Conservation (phyloP, 2,113 vertebrate species). For the Microcebus griseorufus region DNA sequence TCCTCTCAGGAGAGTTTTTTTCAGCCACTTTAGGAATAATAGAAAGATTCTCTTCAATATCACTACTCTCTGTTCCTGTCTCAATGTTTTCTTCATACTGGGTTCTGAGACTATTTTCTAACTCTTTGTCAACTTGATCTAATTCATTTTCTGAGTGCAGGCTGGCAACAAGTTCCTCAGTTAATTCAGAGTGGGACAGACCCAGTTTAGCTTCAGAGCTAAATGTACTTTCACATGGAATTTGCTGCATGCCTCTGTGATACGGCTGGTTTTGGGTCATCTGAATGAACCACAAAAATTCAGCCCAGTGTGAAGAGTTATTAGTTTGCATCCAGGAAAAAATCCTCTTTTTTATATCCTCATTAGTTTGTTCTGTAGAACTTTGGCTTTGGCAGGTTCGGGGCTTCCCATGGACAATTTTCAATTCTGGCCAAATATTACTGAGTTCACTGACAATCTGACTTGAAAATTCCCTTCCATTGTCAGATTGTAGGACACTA, state of each 20-base stretch:
- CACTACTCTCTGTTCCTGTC: conserved; percentile 22
- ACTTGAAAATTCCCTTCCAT: conserved; percentile 60
- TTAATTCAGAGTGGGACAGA: not conserved
- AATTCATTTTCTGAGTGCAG: conserved; percentile 6
- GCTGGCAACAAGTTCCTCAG: not conserved
- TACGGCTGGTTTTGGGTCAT: conserved; percentile 34
- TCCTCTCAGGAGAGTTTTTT: not conserved
- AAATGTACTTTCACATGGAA: not conserved
- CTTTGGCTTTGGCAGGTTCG: not conserved
- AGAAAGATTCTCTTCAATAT: conserved; percentile 28
- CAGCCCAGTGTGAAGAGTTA: conserved; percentile 22
- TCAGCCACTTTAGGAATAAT: not conserved
- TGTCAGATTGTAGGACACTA: conserved; percentile 42
- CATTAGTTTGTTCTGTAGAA: not conserved
- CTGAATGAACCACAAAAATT: conserved; percentile 56
- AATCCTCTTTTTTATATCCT: conserved; percentile 26
- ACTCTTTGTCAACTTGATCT: not conserved
- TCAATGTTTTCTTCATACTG: not conserved
- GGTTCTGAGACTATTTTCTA: not conserved
- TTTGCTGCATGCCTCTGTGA: conserved; percentile 13
- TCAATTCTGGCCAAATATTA: conserved; percentile 52
- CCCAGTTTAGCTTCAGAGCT: not conserved
- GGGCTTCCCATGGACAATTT: conserved; percentile 57
- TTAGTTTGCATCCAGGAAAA: conserved; percentile 52
- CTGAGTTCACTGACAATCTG: conserved; percentile 36